Percentiles rank a stretch among this genome's conserved stretches.
Conservation (phyloP, 1,140 invertebrate species). For the Atopsyche davidsoni region DNA sequence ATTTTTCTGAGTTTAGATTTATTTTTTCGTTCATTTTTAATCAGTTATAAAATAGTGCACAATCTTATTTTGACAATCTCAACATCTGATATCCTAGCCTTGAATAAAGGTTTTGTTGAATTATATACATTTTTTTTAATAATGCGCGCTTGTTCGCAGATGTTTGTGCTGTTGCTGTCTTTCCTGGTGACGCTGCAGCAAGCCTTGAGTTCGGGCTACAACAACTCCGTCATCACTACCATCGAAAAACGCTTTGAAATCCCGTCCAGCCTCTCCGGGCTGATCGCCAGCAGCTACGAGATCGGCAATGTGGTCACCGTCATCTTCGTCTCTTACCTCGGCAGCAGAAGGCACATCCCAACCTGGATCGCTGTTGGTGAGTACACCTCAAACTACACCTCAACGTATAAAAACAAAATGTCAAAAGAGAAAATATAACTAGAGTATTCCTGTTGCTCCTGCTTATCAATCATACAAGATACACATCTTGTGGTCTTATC, state of each 20-base stretch:
- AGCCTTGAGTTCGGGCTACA: constrained; percentile 83
- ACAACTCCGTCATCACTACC: constrained; percentile 93
- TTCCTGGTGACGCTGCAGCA: constrained; percentile 87
- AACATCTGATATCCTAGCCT: not conserved
- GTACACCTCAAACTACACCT: no score
- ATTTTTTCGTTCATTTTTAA: constrained; percentile 1
- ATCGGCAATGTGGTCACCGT: constrained; percentile 93
- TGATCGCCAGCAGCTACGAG: constrained; percentile 91
- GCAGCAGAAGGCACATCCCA: constrained; percentile 84
- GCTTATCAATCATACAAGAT: no score
- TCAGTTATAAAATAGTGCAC: no score
- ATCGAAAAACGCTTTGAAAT: constrained; percentile 96
- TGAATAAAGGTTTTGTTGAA: not conserved
- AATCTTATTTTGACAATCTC: not conserved
- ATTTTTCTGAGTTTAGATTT: no score
- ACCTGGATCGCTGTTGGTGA: constrained; percentile 89
- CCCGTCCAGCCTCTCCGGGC: constrained; percentile 83
- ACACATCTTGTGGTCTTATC: no score
- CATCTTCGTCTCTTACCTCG: constrained; percentile 92
- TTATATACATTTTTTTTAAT: constrained; percentile 29
- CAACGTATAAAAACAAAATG: no score
- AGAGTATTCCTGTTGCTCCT: no score
- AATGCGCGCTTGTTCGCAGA: no score
- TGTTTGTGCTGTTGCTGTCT: constrained; percentile 88
- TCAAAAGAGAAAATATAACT: no score